phyloP scores from a whole-genome alignment of 2,888 invertebrate species.

The Eulithis testata region DNA sequence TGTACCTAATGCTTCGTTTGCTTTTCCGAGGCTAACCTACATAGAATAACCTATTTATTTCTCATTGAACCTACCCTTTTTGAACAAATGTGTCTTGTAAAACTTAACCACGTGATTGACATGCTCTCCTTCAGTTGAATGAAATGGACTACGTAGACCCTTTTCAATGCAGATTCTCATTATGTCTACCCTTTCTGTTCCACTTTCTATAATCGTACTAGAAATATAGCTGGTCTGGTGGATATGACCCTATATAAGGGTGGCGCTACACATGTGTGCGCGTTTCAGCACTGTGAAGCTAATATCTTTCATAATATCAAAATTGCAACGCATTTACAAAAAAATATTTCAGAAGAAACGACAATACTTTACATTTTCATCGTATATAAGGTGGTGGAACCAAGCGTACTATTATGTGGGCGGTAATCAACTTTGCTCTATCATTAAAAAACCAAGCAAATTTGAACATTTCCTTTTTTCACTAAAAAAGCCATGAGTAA shows the following conservation, averaged over 20 bases:
- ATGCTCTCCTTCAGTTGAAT: conserved; percentile 8
- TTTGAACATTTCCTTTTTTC: not conserved
- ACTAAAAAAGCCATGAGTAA: not conserved
- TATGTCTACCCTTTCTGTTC: not conserved
- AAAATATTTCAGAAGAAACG: too few species aligned
- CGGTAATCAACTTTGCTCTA: too few species aligned
- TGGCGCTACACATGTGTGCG: too few species aligned
- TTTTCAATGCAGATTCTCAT: conserved; percentile 5
- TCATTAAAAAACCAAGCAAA: not conserved
- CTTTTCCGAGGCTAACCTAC: not conserved
- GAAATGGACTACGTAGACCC: conserved; percentile 2
- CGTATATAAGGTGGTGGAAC: too few species aligned
- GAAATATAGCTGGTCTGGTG: not conserved
- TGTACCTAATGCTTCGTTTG: not conserved
- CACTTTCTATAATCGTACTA: not conserved
- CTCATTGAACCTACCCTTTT: not conserved
- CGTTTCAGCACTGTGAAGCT: too few species aligned
- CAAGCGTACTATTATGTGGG: too few species aligned
- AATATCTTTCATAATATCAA: too few species aligned
- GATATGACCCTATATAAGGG: too few species aligned
- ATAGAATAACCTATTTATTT: not conserved
- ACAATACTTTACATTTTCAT: too few species aligned
- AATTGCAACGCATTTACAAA: too few species aligned
- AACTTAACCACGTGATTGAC: conserved; percentile 6
- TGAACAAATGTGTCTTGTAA: not conserved